A percentile compares a stretch with the other conserved stretches of the same genome.
Conservation (phyloP, 2,113 vertebrate species). For the Proterorhinus semilunaris region DNA sequence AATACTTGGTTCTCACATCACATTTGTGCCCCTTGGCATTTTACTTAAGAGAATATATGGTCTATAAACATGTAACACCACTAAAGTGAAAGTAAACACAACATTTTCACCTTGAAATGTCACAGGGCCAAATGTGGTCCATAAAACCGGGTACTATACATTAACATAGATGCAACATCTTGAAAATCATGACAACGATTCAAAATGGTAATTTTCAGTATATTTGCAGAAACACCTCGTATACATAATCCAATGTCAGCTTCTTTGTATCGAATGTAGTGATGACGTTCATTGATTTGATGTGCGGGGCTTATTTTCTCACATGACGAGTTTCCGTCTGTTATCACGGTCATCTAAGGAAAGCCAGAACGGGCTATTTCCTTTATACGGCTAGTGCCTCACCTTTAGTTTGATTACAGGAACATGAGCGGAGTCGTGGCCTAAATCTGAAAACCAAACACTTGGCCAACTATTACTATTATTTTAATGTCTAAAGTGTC, state of each 20-base stretch:
- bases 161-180: not conserved
- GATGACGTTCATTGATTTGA: slow-evolving; percentile 26
- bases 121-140: not conserved
- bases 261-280: slow-evolving; percentile 28
- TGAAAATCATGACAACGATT: too few relatives aligned
- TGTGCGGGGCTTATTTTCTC: slow-evolving; percentile 17
- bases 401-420: slow-evolving; percentile 48
- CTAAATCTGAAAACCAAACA: slow-evolving; percentile 42
- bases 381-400: slow-evolving; percentile 3
- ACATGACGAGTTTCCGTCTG: not conserved
- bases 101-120: not conserved
- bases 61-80: not conserved
- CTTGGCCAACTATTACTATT: not conserved
- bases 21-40: slow-evolving; percentile 11
- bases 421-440: slow-evolving; percentile 28
- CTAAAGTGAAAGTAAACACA: not conserved
- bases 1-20: slow-evolving; percentile 18
- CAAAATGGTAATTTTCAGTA: not conserved
- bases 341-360: not conserved
- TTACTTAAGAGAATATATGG: slow-evolving; percentile 11
- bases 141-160: not conserved
- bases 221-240: not conserved
- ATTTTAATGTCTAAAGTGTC: too few relatives aligned
- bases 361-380: not conserved
- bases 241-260: not conserved